Base-by-base conservation (phyloP, 1,140 invertebrate genomes). In the Ephestia elutella region DNA sequence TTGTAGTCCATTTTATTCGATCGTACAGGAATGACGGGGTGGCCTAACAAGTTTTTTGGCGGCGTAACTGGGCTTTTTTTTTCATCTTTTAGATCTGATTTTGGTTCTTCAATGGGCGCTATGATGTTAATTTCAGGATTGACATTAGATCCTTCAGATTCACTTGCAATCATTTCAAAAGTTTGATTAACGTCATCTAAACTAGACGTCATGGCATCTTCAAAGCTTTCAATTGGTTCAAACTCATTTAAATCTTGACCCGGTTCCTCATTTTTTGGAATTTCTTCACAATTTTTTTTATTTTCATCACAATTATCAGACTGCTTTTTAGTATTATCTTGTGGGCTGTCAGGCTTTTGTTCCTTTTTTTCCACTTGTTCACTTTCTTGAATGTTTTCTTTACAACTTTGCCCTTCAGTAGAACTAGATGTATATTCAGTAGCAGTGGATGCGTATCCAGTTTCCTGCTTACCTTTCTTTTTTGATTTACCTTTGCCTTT, bases 31-130 rank as follows among this genome's bases (percentile, higher is more conserved):
- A 87, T 89, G 73, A 82, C 77, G 75, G 85, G 80, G 62, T 79
- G 85, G 74, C 87, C 86, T 84, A 87, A 70, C 75, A 87, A 90
- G 89, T 90, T 90, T 90, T 90, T 90, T 90, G 89, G 81, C 82
- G 70, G 84, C 68, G 84, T 70, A 62, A 84, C 66, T 5, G 80
- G 73, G 35, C 75, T 80, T 63, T 67, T 20, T 68, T 73, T 82
- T 65, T 67, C 56, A 32, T 69, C 65, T 67, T 61, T 67, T 62
- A 62, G 32, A 10, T 61, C 56, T 30, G 62, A 55, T 50, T 76
- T 66, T 49, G 62, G 63, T 15, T 86, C 78, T 57, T 83, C 82
- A 50, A 66, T 55, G 5, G 86, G 78, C 49, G 72, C 76, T 21
- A 68, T 82, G 32, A 86, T 76, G 28, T 84, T 84, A 48, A 86